Evolutionary conservation across 2,113 vertebrate species (phyloP).

Genomic region (Baryphthengus martii): DNA sequence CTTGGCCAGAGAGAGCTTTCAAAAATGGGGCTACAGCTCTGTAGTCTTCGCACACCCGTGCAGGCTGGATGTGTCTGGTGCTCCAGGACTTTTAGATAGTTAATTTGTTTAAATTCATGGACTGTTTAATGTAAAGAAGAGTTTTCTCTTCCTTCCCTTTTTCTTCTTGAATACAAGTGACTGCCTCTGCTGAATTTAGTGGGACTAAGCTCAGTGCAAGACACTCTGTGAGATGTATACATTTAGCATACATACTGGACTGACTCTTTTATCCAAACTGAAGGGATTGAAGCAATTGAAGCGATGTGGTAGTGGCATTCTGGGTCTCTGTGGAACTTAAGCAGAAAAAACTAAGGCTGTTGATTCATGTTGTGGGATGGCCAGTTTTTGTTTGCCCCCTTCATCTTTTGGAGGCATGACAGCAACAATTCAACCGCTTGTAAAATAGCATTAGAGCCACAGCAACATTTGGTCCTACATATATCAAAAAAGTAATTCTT

Average conservation of each 20-base stretch:
- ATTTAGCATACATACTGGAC: rapidly evolving
- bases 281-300: too few relatives aligned
- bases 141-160: background rate
- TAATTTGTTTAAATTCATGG: background rate
- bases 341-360: background rate
- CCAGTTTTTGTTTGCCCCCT: background rate
- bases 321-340: background rate
- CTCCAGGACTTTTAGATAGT: rapidly evolving
- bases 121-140: background rate
- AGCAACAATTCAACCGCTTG: background rate
- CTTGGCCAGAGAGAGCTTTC: background rate
- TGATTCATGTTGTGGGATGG: background rate
- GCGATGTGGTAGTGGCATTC: background rate
- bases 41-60: background rate
- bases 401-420: background rate
- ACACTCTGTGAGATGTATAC: background rate
- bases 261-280: background rate
- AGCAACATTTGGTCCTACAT: rapidly evolving
- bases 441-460: background rate
- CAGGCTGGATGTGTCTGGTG: background rate
- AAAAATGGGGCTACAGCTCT: background rate
- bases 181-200: background rate
- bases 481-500: background rate
- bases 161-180: background rate
- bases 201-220: background rate